Evolutionary conservation across 2,888 invertebrate species (phyloP).

Genomic region (Gonocerus acuteangulatus): DNA sequence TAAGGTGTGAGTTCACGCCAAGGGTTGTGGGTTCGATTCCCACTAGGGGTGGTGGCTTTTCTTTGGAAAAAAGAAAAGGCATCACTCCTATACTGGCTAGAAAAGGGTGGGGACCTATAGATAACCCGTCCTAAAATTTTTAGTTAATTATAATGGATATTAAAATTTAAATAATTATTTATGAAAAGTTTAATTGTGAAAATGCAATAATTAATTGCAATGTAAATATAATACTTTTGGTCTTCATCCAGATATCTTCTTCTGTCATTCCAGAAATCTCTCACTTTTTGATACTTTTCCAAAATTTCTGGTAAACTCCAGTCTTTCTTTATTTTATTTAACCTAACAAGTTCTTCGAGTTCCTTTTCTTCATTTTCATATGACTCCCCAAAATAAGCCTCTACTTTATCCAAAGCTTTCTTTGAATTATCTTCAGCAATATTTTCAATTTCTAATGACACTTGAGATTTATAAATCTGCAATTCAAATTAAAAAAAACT

Average conservation of each 20-base stretch:
- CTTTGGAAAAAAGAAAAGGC: too few species aligned
- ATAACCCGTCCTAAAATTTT: too few species aligned
- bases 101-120: too few species aligned
- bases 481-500: too few species aligned
- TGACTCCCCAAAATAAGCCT: conserved; percentile 28
- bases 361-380: conserved; percentile 25
- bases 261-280: conserved; percentile 32
- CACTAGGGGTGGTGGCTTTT: too few species aligned
- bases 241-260: conserved; percentile 27
- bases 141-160: too few species aligned
- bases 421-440: conserved; percentile 4
- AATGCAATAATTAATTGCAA: too few species aligned
- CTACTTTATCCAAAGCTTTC: conserved; percentile 26
- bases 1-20: too few species aligned
- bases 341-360: neutral
- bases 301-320: conserved; percentile 24
- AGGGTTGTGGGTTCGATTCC: too few species aligned
- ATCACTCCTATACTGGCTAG: too few species aligned
- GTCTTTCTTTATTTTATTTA: conserved; percentile 13
- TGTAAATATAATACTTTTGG: conserved; percentile 23
- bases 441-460: conserved; percentile 13
- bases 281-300: conserved; percentile 29
- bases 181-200: too few species aligned
- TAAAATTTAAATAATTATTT: too few species aligned
- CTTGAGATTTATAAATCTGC: conserved; percentile 8